Evolutionary conservation across 2,113 vertebrate species (phyloP), one percentile per base, ranked within the genome.

Genomic region (Regulus satrapa): DNA sequence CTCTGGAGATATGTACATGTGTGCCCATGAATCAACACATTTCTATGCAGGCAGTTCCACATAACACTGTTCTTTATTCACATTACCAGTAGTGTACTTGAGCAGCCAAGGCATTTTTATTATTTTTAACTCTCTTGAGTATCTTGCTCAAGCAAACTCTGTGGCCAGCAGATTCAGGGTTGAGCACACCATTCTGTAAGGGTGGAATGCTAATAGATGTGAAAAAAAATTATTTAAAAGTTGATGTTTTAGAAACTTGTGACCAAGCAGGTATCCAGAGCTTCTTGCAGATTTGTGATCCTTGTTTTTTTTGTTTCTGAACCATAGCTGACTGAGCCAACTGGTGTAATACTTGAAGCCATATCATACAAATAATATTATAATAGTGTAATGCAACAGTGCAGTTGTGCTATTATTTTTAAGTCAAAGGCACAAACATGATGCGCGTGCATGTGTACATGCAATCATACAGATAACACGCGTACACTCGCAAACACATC

Each of bases 101-200:
- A 84, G 56, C 52, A 81, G 36, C 9, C 69, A 82, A 86, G n/a
- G 49, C 61, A 81, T 83, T 85, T 32, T 54, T 12, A 89, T 51
- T 89, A 91, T 41, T 89, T 96, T 90, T 88, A 91, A 71, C 32
- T 26, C 43, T 77, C 18, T 71, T 71, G 7, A 85, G 29, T 6
- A 9, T 18, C 54, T 85, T 23, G 4, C 41, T 78, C 31, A 72
- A 91, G 48, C 11, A 81, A 88, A 87, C n/a, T 55, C 34, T 71
- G 49, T 85, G 40, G 41, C 14, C 54, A 85, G 14, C 14, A 67
- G 40, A 92, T 45, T 64, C 40, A 49, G 31, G 10, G 34, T 8
- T 87, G 20, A 68, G n/a, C 13, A 36, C 49, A 68, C 5, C 14
- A 55, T 48, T 89, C 56, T 61, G 5, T 48, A 86, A 66, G 16